Conservation (phyloP, 2,113 vertebrate species). For the Atractosteus spatula region DNA sequence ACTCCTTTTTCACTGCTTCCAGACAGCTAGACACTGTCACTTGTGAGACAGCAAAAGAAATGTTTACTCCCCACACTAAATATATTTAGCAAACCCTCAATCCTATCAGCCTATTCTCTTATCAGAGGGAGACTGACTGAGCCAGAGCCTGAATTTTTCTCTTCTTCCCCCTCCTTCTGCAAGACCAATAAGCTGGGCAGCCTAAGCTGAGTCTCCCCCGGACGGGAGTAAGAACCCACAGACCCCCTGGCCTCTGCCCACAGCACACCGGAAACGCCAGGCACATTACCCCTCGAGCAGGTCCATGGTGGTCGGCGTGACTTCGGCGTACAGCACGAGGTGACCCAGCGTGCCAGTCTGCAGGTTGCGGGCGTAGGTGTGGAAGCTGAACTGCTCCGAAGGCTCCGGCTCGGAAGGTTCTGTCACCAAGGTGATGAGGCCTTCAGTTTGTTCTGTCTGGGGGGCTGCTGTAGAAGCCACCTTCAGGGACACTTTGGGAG, state of each 20-base stretch:
- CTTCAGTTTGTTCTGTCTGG: conserved; percentile 41
- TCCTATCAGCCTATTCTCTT: no score
- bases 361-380: conserved; percentile 75
- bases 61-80: no score
- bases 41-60: not conserved
- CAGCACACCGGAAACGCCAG: not conserved
- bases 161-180: conserved; percentile 2
- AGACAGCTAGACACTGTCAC: conserved; percentile 1
- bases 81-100: no score
- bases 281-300: conserved; percentile 85
- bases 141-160: no score
- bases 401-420: conserved; percentile 43
- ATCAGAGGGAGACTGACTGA: no score
- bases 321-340: conserved; percentile 76
- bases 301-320: conserved; percentile 80
- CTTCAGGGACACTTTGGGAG: conserved; percentile 68
- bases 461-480: conserved; percentile 51
- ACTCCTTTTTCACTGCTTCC: conserved; percentile 4
- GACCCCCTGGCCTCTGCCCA: not conserved
- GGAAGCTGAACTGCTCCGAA: conserved; percentile 68
- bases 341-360: conserved; percentile 72
- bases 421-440: conserved; percentile 66
- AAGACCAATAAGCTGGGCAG: not conserved
- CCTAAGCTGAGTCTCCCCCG: not conserved
- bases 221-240: not conserved